These are phyloP conservation scores for Athripsodes cinereus DNA, from an alignment of 2,888 invertebrate species.

Conservation along the genomic window DNA sequence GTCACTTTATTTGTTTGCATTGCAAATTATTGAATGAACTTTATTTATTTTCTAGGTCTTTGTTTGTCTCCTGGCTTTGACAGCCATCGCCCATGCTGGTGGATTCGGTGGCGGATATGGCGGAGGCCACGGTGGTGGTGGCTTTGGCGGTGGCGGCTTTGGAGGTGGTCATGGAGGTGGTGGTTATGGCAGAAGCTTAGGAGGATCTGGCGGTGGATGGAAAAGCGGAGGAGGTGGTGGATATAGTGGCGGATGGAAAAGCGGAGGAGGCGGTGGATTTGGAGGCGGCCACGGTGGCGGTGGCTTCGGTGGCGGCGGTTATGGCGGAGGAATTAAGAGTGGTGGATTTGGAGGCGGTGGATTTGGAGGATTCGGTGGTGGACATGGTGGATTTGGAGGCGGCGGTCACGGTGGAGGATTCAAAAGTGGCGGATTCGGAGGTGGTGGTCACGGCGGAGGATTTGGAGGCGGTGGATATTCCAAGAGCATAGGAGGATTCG, in stretches of 20 bases:
- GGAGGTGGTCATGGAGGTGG: constrained; percentile 1
- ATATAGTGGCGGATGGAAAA: constrained; percentile 5
- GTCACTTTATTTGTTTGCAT: too few species aligned
- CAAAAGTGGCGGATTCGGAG: constrained; percentile 1
- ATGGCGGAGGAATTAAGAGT: constrained; percentile 15
- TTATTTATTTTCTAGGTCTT: constrained; percentile 20
- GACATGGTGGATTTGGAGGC: background rate
- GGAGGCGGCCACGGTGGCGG: constrained; percentile 14
- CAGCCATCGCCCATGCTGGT: constrained; percentile 20
- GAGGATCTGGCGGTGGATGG: constrained; percentile 1
- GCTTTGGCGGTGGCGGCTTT: too few species aligned
- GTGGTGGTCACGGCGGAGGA: constrained; percentile 8
- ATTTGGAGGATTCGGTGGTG: constrained; percentile 7
- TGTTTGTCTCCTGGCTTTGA: constrained; percentile 22
- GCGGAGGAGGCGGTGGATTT: constrained; percentile 13
- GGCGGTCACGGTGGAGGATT: constrained; percentile 4
- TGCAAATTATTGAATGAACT: too few species aligned
- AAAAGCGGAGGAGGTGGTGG: background rate
- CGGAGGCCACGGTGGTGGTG: too few species aligned
- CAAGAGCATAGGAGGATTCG: constrained; percentile 3
- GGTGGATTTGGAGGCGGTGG: constrained; percentile 14
- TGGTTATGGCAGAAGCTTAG: background rate
- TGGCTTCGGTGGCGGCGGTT: constrained; percentile 20
- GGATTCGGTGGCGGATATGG: background rate
- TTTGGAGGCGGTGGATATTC: constrained; percentile 12